Evolutionary conservation across 2,113 vertebrate species (phyloP), one percentile per base, ranked within the genome.

Genomic region (Elephas maximus): DNA sequence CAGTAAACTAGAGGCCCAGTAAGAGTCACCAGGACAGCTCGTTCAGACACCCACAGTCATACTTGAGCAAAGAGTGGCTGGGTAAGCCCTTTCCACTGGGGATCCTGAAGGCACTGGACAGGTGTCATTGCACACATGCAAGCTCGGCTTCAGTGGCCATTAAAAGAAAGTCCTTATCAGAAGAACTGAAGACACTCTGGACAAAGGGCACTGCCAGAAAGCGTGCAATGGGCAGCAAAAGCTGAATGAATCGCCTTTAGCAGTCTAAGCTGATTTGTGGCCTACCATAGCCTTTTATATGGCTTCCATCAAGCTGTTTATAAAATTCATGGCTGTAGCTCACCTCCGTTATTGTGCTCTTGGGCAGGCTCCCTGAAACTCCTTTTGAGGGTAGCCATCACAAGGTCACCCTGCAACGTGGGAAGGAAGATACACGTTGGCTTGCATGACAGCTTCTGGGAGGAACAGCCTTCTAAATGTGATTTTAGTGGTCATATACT

Each of bases 241-340:
- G 94, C 97, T 78, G 81, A 91, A 93, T 96, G 88, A 95, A 92
- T 97, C 89, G 48, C 41, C 91, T 60, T 91, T 87, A 78, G 12
- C 67, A 71, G 45, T 88, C 81, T 95, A 85, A 80, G 74, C 82
- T 97, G 97, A 98, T 97, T 95, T 97, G 96, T 98, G 96, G 85
- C 95, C 87, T 96, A 93, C 80, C 96, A 91, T 79, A 95, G 73
- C 95, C 95, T 95, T 97, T 98, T 97, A 93, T 97, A 95, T 65
- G 96, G 60, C 96, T 98, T 97, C 96, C 93, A 94, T 98, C 97
- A 96, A 98, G 86, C 76, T 96, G 96, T 95, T 98, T 93, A 93
- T 92, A 94, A 97, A 97, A 98, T 98, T 97, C 97, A 98, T 79
- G 88, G 83, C 96, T 76, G 26, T 51, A 81, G 51, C 97, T 98